Evolutionary conservation across 1,140 invertebrate genomes (phyloP), one percentile per base, ranked within the genome.

Genomic region (Philotrypesis tridentata): DNA sequence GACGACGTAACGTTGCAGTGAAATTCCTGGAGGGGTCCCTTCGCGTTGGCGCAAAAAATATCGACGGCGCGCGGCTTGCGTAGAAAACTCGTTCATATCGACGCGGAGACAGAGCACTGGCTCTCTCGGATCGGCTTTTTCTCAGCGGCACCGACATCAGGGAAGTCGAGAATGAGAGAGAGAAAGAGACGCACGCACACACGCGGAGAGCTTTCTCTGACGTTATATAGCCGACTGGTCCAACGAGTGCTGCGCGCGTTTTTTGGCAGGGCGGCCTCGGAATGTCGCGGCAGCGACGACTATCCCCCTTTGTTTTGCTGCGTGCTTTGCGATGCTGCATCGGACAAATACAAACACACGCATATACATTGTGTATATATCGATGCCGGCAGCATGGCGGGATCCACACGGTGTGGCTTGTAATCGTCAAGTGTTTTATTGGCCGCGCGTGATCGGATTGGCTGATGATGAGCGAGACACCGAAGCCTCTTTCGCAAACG

Each of bases 241-340:
- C 60, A 74, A 65, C 40, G 27, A 33, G 70, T 80, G 68, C 71
- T 80, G n/a, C n/a, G 67, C 70, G 14, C 63, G 9, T 72, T 80
- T 80, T 80, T 80, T 74, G 71, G 37, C 71, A 67, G n/a, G n/a
- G 9, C 33, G 74, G 48, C 61, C 21, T 63, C 31, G 73, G 60
- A 75, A 63, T 75, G 55, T 17, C 11, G 21, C 43, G 21, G 21
- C 48, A 17, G 21, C 48, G 14, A 2, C 3, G 14, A 17, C 17
- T 3, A 7, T 12, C 12, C 29, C 33, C 48, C 73, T 75, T 75
- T 75, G 60, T 75, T 75, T 75, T 55, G 48, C 21, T 14, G n/a
- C 21, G n/a, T n/a, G 48, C 17, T n/a, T n/a, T n/a, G n/a, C n/a
- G n/a, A n/a, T n/a, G n/a, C n/a, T n/a, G n/a, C n/a, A n/a, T n/a